Evolutionary conservation across 2,797 vertebrate species (phyloP).

Genomic region (Acanthurus tractus): DNA sequence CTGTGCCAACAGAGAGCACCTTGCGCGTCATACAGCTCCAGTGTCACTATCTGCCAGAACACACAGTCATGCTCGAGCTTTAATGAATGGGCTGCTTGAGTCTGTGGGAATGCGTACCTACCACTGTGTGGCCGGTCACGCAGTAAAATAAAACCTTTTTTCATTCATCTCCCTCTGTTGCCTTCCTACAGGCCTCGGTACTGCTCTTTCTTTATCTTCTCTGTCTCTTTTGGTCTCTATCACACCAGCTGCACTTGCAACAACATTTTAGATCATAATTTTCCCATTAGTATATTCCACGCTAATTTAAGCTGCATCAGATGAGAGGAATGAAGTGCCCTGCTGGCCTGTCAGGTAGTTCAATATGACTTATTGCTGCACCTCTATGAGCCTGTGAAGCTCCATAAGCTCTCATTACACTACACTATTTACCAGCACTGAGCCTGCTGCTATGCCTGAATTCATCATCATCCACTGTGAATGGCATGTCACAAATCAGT

Average conservation of each 20-base stretch:
- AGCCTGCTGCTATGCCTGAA: constrained; percentile 56
- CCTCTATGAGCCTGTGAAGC: constrained; percentile 40
- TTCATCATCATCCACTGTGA: constrained; percentile 42
- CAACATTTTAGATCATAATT: constrained; percentile 45
- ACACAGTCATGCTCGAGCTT: constrained; percentile 45
- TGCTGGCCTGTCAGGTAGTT: constrained; percentile 25
- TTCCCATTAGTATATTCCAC: constrained; percentile 38
- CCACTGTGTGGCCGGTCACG: constrained; percentile 46
- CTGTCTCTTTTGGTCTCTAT: constrained; percentile 32
- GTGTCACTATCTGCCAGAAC: constrained; percentile 19
- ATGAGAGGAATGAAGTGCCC: constrained; percentile 19
- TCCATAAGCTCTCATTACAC: constrained; percentile 46
- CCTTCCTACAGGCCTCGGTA: constrained; percentile 23
- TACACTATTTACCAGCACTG: constrained; percentile 17
- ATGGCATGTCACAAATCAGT: constrained; percentile 32
- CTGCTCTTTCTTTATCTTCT: constrained; percentile 30
- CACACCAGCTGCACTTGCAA: constrained; percentile 59
- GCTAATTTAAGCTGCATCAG: constrained; percentile 53
- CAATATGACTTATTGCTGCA: constrained; percentile 33
- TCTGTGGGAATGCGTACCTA: constrained; percentile 43
- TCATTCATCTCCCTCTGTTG: constrained; percentile 40
- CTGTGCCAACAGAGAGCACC: constrained; percentile 27
- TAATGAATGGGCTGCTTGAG: constrained; percentile 53
- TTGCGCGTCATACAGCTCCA: constrained; percentile 40
- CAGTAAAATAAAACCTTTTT: constrained; percentile 38